Percentiles rank a stretch among this genome's conserved stretches.
Evolutionary conservation across 2,888 invertebrate species (phyloP).

Genomic region (Caenorhabditis sp.): DNA sequence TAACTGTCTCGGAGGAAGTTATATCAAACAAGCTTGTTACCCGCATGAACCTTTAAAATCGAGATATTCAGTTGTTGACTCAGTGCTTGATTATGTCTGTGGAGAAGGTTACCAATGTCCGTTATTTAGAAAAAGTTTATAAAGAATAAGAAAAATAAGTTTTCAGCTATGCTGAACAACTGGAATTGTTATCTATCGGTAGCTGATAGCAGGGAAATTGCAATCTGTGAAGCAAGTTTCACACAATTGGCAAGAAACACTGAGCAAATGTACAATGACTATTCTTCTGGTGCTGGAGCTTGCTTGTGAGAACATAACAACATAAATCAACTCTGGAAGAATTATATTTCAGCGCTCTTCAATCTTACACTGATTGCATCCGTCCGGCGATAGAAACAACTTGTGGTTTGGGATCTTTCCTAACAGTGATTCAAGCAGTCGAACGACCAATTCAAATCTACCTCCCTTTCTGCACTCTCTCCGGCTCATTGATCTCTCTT

Average conservation of each 20-base stretch:
- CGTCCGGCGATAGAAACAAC: slow-evolving; percentile 67
- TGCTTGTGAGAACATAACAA: slow-evolving; percentile 66
- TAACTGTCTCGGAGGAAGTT: slow-evolving; percentile 69
- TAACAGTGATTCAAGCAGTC: slow-evolving; percentile 70
- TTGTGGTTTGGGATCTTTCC: slow-evolving; percentile 70
- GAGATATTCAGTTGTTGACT: slow-evolving; percentile 70
- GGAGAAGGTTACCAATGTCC: slow-evolving; percentile 73
- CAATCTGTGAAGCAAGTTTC: slow-evolving; percentile 69
- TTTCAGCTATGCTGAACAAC: slow-evolving; percentile 72
- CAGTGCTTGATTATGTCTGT: slow-evolving; percentile 73
- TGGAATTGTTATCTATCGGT: slow-evolving; percentile 75
- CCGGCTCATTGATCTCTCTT: slow-evolving; percentile 48
- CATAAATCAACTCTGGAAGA: not conserved
- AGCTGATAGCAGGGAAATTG: slow-evolving; percentile 68
- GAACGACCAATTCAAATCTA: slow-evolving; percentile 74
- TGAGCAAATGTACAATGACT: slow-evolving; percentile 72
- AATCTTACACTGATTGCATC: slow-evolving; percentile 76
- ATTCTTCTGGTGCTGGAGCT: slow-evolving; percentile 67
- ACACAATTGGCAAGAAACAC: slow-evolving; percentile 54
- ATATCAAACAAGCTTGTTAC: slow-evolving; percentile 72
- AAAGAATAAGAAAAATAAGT: not conserved
- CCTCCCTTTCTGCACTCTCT: slow-evolving; percentile 67
- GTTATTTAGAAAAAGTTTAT: not conserved
- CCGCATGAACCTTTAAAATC: slow-evolving; percentile 73
- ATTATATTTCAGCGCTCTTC: slow-evolving; percentile 68